These are phyloP conservation scores for Carapus acus DNA, from an alignment of 2,797 vertebrate species.

Conservation along the genomic window DNA sequence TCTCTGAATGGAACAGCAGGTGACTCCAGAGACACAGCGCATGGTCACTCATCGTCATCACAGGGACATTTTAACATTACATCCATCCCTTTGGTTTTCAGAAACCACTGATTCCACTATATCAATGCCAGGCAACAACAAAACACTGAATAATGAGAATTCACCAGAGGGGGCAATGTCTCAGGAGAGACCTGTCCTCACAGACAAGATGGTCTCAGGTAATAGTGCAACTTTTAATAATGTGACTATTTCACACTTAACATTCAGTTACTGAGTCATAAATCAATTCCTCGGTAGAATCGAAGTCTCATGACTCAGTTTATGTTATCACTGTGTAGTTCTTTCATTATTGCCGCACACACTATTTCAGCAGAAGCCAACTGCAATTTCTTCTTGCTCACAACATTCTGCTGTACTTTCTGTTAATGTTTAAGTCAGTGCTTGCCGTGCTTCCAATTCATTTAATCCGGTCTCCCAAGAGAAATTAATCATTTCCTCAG, in stretches of 20 bases:
- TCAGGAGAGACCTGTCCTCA: constrained; percentile 49
- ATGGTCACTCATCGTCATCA: neutral
- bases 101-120: constrained; percentile 48
- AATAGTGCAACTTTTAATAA: constrained; percentile 16
- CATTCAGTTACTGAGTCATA: neutral
- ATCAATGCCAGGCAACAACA: constrained; percentile 36
- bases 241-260: neutral
- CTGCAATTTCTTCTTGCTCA: no score
- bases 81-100: constrained; percentile 15
- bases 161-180: constrained; percentile 15
- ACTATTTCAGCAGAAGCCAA: no score
- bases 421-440: no score
- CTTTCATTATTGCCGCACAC: no score
- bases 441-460: no score
- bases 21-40: constrained; percentile 33
- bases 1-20: constrained; percentile 57
- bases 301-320: no score
- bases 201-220: constrained; percentile 88
- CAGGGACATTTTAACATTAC: neutral
- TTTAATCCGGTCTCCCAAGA: no score
- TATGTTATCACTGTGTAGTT: no score
- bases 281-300: no score
- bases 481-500: no score
- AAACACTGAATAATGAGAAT: constrained; percentile 48
- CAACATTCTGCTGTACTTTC: no score